phyloP scores from a whole-genome alignment of 2,113 vertebrate genomes.

The Xiphophorus hellerii region DNA sequence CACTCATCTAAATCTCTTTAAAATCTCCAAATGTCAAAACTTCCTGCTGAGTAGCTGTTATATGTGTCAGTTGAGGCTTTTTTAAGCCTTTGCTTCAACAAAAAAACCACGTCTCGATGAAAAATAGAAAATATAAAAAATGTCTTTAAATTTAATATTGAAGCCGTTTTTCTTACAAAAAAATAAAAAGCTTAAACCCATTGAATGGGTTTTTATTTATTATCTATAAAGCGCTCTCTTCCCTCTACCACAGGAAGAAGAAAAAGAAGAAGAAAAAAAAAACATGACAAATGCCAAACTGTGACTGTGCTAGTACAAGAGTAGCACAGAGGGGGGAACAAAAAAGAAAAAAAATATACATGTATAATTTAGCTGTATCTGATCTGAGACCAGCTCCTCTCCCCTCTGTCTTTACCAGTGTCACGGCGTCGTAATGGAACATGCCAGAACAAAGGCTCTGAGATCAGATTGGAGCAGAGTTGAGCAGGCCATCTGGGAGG shows the following conservation, averaged over 20 bases:
- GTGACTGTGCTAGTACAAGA: slow-evolving; percentile 58
- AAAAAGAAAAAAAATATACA: slow-evolving; percentile 47
- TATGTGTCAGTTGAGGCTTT: slow-evolving; percentile 32
- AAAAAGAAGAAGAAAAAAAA: slow-evolving; percentile 47
- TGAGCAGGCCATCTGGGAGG: slow-evolving; percentile 81
- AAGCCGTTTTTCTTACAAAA: slow-evolving; percentile 13
- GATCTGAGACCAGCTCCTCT: slow-evolving; percentile 79
- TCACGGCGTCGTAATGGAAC: slow-evolving; percentile 79
- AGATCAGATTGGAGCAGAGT: slow-evolving; percentile 82
- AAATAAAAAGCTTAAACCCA: slow-evolving; percentile 8
- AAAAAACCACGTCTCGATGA: slow-evolving; percentile 20
- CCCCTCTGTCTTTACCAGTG: slow-evolving; percentile 79
- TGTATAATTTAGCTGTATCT: slow-evolving; percentile 77
- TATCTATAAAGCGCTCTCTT: slow-evolving; percentile 21
- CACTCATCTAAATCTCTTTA: slow-evolving; percentile 16
- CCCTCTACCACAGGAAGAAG: slow-evolving; percentile 34
- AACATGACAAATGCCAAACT: slow-evolving; percentile 58
- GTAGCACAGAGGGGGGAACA: slow-evolving; percentile 53
- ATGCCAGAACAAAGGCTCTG: slow-evolving; percentile 81
- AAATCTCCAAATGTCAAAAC: slow-evolving; percentile 19
- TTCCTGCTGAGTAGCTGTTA: slow-evolving; percentile 27
- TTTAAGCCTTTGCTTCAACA: slow-evolving; percentile 30
- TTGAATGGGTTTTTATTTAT: slow-evolving; percentile 29
- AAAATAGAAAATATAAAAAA: slow-evolving; percentile 21
- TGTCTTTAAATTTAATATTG: slow-evolving; percentile 45